Percentiles rank a stretch among this genome's conserved stretches.
Conservation (phyloP, 2,797 vertebrate genomes). For the Morelia viridis region DNA sequence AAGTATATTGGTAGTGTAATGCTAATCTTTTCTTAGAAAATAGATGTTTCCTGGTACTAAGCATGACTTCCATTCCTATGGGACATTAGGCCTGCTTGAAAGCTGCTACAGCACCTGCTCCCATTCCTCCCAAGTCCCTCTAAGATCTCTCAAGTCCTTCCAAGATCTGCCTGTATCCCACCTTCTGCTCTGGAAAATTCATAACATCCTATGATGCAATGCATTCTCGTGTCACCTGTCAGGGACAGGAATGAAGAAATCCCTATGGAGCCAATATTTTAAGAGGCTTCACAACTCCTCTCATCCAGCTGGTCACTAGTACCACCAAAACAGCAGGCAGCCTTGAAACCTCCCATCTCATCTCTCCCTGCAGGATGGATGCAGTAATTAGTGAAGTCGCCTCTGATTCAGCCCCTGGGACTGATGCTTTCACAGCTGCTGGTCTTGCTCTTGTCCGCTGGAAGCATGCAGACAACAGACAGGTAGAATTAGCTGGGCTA, state of each 20-base stretch:
- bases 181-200: neutral
- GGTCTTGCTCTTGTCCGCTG: neutral
- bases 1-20: neutral
- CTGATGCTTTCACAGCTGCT: conserved; percentile 34
- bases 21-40: neutral
- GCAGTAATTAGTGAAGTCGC: conserved; percentile 11
- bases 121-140: neutral
- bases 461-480: conserved; percentile 23
- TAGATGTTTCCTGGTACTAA: neutral
- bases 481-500: neutral
- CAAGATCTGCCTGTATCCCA: neutral
- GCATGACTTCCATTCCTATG: neutral
- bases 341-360: neutral
- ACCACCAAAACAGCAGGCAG: conserved; percentile 4
- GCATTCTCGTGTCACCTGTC: neutral
- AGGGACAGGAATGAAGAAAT: neutral
- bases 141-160: neutral
- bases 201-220: neutral
- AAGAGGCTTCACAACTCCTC: conserved; percentile 7
- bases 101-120: neutral
- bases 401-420: neutral
- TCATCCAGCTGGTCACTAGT: conserved; percentile 19
- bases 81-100: neutral
- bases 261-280: neutral
- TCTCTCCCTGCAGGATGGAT: neutral